Evolutionary conservation across 2,797 vertebrate genomes (phyloP).

Genomic region (Pristis pectinata): DNA sequence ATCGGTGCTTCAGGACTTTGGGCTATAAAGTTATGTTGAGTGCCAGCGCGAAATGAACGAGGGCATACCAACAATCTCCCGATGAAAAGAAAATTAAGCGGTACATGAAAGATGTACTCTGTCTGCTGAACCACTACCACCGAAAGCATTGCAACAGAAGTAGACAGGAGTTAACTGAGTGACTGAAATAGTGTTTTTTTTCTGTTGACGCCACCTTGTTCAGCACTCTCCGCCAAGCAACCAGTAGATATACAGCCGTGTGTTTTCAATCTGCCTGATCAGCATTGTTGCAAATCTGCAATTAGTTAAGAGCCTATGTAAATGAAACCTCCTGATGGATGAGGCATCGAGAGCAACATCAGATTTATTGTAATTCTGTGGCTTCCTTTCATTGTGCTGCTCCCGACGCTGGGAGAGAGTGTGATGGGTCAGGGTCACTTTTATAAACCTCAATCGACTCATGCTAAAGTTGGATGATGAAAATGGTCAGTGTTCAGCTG

Average conservation of each 20-base stretch:
- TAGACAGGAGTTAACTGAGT: neutral
- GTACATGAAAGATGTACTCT: neutral
- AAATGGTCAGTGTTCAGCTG: neutral
- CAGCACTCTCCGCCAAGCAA: constrained; percentile 93
- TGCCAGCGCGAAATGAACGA: neutral
- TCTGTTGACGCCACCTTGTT: constrained; percentile 73
- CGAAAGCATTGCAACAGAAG: neutral
- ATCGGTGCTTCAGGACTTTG: neutral
- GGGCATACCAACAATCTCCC: neutral
- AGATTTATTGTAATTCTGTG: constrained; percentile 40
- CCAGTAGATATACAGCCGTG: constrained; percentile 93
- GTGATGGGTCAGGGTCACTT: constrained; percentile 41
- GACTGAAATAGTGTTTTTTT: neutral
- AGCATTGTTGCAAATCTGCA: constrained; percentile 98
- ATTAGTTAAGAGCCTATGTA: constrained; percentile 98
- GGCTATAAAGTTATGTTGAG: neutral
- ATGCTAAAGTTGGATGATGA: constrained; percentile 39
- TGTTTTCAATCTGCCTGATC: constrained; percentile 84
- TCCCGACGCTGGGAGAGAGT: constrained; percentile 46
- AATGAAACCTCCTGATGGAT: constrained; percentile 99
- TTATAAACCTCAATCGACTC: neutral
- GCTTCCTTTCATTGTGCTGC: constrained; percentile 42
- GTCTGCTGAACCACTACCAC: neutral
- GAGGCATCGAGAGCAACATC: constrained; percentile 84
- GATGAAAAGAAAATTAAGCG: neutral